Evolutionary conservation across 1,140 invertebrate species (phyloP).

Genomic region (Agraylea sexmaculata): DNA sequence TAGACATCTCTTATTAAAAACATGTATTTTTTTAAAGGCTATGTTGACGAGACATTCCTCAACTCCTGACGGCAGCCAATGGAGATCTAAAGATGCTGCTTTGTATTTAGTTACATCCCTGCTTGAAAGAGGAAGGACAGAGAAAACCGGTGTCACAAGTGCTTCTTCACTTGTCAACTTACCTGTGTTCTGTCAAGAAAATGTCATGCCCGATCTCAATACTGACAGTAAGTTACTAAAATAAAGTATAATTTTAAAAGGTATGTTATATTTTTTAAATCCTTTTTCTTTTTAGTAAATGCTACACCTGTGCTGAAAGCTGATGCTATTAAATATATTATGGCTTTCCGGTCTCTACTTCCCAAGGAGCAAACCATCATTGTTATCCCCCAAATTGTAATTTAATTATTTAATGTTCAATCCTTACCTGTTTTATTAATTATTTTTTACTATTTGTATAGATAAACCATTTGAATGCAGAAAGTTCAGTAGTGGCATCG

Average conservation of each 20-base stretch:
- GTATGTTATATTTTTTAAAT: no score
- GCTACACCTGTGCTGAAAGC: constrained; percentile 85
- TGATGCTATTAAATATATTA: constrained; percentile 90
- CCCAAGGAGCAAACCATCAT: constrained; percentile 63
- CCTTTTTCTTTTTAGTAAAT: constrained; percentile 56
- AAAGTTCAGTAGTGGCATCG: constrained; percentile 83
- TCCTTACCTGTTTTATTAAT: neutral
- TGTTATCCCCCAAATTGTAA: constrained; percentile 63
- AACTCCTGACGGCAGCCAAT: constrained; percentile 59
- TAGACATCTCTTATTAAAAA: no score
- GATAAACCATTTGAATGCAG: constrained; percentile 55
- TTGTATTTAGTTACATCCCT: constrained; percentile 92
- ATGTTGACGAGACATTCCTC: constrained; percentile 68
- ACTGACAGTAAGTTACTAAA: constrained; percentile 5
- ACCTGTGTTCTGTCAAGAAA: constrained; percentile 70
- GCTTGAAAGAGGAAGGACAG: constrained; percentile 81
- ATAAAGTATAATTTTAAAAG: no score
- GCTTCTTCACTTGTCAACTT: constrained; percentile 83
- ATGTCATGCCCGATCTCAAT: constrained; percentile 74
- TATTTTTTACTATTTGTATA: constrained; percentile 15
- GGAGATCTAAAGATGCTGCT: constrained; percentile 92
- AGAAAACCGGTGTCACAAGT: constrained; percentile 82
- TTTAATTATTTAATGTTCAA: constrained; percentile 10
- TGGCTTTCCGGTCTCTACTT: constrained; percentile 87
- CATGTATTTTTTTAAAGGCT: constrained; percentile 47